Evolutionary conservation across 2,113 vertebrate genomes (phyloP).

Genomic region (Elephas maximus): DNA sequence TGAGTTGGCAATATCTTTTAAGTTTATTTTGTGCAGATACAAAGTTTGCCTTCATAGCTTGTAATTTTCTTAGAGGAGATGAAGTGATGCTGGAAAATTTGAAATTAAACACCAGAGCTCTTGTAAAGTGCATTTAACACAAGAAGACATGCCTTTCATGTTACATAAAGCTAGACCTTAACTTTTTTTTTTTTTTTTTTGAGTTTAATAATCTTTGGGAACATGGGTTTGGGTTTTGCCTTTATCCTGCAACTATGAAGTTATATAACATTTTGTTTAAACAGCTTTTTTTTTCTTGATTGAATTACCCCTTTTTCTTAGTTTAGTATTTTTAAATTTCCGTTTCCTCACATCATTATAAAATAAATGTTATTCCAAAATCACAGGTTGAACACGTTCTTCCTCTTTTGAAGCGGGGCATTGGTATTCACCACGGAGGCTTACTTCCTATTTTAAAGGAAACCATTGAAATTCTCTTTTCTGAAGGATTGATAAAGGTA

Average conservation of each 20-base stretch:
- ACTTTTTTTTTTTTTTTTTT: neutral
- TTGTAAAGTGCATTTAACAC: slow-evolving; percentile 18
- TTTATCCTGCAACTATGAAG: slow-evolving; percentile 25
- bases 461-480: slow-evolving; percentile 99
- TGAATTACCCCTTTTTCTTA: neutral
- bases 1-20: neutral
- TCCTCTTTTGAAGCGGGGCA: slow-evolving; percentile 96
- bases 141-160: neutral
- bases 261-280: neutral
- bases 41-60: neutral
- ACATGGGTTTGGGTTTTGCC: neutral
- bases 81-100: slow-evolving; percentile 25
- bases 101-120: neutral
- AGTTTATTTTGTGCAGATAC: neutral
- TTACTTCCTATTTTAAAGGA: slow-evolving; percentile 99
- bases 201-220: neutral
- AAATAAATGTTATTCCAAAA: slow-evolving; percentile 20
- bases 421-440: slow-evolving; percentile 98
- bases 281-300: neutral
- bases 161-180: neutral
- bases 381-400: slow-evolving; percentile 93
- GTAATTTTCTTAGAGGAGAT: neutral
- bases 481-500: slow-evolving; percentile 98
- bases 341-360: neutral
- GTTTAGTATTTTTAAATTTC: neutral